phyloP scores from a whole-genome alignment of 1,140 invertebrate genomes.

The Drepana arcuata region DNA sequence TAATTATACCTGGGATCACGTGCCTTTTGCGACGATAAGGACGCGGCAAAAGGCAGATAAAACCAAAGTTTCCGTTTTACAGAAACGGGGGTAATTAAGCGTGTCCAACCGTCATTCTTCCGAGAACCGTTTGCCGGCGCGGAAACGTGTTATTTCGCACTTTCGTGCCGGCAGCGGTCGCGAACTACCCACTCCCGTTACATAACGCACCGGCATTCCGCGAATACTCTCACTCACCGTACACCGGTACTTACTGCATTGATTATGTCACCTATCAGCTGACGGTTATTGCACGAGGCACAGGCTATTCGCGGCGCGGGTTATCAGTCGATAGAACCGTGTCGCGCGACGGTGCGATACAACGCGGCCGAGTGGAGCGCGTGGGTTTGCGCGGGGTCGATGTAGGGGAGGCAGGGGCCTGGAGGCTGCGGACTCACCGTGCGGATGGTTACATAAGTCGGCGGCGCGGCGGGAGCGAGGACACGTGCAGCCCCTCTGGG shows the following conservation, averaged over 20 bases:
- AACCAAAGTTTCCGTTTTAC: background rate
- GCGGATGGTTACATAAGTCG: constrained; percentile 67
- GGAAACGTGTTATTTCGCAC: constrained; percentile 15
- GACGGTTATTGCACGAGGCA: constrained; percentile 47
- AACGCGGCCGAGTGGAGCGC: background rate
- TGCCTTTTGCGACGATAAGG: too few species aligned
- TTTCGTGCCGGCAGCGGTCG: constrained; percentile 4
- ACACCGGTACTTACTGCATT: constrained; percentile 63
- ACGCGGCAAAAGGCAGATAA: too few species aligned
- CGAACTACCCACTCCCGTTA: constrained; percentile 37
- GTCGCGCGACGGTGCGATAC: too few species aligned
- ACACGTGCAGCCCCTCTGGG: constrained; percentile 60
- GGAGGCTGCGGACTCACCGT: constrained; percentile 64
- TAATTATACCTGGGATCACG: too few species aligned
- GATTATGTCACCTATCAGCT: constrained; percentile 67
- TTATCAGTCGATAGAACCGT: constrained; percentile 35
- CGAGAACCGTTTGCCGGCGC: constrained; percentile 9
- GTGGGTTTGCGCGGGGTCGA: constrained; percentile 39
- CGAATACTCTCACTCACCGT: constrained; percentile 34
- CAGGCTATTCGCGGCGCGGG: constrained; percentile 21
- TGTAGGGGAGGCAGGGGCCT: constrained; percentile 39
- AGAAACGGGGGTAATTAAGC: constrained; percentile 2
- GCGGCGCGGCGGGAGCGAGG: constrained; percentile 42
- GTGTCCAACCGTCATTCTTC: constrained; percentile 7
- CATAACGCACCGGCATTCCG: constrained; percentile 55